These are phyloP conservation scores for Phenganax stokvisi DNA, from an alignment of 92 coral and sea anemone genomes.

Conservation along the genomic window DNA sequence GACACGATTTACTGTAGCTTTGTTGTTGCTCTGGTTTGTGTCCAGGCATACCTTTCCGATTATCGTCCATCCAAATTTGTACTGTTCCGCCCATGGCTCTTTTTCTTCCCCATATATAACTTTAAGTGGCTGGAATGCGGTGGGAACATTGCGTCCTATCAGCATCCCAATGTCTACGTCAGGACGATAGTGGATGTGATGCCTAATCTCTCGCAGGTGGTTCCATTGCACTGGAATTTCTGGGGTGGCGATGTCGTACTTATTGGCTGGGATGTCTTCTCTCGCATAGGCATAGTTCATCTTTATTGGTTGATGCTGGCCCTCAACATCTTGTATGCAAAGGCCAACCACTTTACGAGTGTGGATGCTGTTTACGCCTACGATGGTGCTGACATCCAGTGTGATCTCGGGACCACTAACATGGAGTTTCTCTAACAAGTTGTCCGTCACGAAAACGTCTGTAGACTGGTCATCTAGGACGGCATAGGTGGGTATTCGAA, in stretches of 20 bases:
- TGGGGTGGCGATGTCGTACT: conserved; percentile 55
- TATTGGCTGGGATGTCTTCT: conserved; percentile 17
- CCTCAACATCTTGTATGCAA: conserved; percentile 33
- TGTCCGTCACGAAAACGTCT: conserved; percentile 48
- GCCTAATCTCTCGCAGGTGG: conserved; percentile 43
- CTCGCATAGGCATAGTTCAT: conserved; percentile 37
- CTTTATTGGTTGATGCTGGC: conserved; percentile 30
- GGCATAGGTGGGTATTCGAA: conserved; percentile 38
- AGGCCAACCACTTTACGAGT: conserved; percentile 36
- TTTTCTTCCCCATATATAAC: conserved; percentile 31
- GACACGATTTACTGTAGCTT: conserved; percentile 31
- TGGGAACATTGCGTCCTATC: conserved; percentile 52
- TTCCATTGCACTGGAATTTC: conserved; percentile 51
- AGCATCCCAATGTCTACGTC: conserved; percentile 46
- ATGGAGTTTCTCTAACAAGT: conserved; percentile 37
- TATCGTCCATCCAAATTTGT: conserved; percentile 43
- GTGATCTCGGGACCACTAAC: conserved; percentile 42
- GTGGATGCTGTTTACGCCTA: conserved; percentile 46
- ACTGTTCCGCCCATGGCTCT: conserved; percentile 42
- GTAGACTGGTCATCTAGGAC: conserved; percentile 52
- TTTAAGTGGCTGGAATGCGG: conserved; percentile 43
- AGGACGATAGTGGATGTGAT: conserved; percentile 45
- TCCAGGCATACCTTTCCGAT: conserved; percentile 39
- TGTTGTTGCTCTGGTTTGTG: conserved; percentile 1
- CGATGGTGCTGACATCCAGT: conserved; percentile 46